Evolutionary conservation across 2,888 invertebrate genomes (phyloP), one percentile per base, ranked within the genome.

Genomic region (Drosophila antonietae): DNA sequence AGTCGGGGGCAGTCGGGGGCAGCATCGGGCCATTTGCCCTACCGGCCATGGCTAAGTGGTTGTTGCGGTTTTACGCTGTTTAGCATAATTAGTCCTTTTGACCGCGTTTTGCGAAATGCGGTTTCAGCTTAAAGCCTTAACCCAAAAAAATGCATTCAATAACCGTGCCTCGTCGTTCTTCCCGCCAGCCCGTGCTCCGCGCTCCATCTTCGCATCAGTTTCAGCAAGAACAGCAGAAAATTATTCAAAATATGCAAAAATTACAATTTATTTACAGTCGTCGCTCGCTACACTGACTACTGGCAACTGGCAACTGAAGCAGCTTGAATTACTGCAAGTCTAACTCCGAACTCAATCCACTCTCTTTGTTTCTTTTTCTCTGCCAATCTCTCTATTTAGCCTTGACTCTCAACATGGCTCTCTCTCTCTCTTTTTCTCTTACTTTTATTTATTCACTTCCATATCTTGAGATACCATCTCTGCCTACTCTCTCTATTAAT

Each of bases 41-140:
- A 62, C 70, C 41, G 68, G 71, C 68, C 69, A 73, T 64, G 81
- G 80, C 75, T 81, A 86, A 84, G 86, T 88, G 89, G 89, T 81
- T 75, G 77, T 68, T 88, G 88, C 78, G 90, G 88, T 73, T 86
- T 81, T 68, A 73, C 74, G 80, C 78, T 83, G 80, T 91, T 90
- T 90, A 88, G 83, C 80, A 84, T 90, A 91, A 90, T 91, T 90
- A 90, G 90, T 90, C 79, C 80, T 78, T 88, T 80, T 80, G 78
- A 83, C 91, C 90, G 82, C 90, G 86, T 78, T 87, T 73, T 78
- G 70, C 73, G 72, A 89, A 86, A 81, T 87, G 84, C 53, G 84
- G 84, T 80, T 72, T 55, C 59, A 67, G 68, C 63, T 66, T 72
- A 41, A 49, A 55, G 73, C 59, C 61, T 60, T 64, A 51, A 58